Conservation (phyloP, 2,888 invertebrate genomes). For the Podabrus alpinus region DNA sequence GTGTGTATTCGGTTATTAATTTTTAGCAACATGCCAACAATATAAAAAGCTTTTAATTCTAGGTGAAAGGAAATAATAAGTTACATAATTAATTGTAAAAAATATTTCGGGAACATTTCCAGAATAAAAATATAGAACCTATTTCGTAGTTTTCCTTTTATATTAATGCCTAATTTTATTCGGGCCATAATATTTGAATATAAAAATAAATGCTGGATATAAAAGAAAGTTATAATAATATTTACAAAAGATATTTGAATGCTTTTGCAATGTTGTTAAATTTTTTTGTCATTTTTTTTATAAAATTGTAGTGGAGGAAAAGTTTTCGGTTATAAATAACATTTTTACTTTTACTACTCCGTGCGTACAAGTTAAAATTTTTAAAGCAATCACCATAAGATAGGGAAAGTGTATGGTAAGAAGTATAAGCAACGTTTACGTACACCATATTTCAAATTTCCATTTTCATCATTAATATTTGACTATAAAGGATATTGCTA, state of each 20-base stretch:
- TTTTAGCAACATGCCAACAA: not conserved
- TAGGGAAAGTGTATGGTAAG: not conserved
- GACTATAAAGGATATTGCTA: conserved; percentile 34
- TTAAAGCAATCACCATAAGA: conserved; percentile 7
- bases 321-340: not conserved
- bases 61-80: not conserved
- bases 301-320: not conserved
- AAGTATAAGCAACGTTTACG: conserved; percentile 17
- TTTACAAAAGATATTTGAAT: not conserved
- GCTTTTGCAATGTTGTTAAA: not conserved
- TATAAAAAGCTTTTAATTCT: not conserved
- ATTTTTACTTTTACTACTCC: not conserved
- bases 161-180: not conserved
- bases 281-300: not conserved
- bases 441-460: conserved; percentile 35
- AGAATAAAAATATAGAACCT: not conserved
- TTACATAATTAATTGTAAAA: not conserved
- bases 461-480: conserved; percentile 38
- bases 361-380: conserved; percentile 8
- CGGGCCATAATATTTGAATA: not conserved
- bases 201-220: not conserved
- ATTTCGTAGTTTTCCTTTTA: not conserved
- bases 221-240: not conserved
- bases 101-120: not conserved
- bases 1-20: not conserved